These are phyloP conservation scores for Cyanistes caeruleus DNA, from an alignment of 2,113 vertebrate species.

Conservation along the genomic window DNA sequence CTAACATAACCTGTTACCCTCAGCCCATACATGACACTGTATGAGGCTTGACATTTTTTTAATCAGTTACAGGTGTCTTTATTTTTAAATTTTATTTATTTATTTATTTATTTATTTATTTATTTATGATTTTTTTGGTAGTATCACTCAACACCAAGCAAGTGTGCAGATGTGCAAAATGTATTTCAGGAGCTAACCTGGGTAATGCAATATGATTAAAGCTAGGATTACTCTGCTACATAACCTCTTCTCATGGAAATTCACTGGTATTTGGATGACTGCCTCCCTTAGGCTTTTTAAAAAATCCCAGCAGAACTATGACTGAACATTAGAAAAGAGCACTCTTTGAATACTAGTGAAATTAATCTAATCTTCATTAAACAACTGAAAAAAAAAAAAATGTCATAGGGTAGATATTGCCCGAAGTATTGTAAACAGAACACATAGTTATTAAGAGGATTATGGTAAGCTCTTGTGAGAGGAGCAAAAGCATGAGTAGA, in stretches of 20 bases:
- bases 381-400: background rate
- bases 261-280: background rate
- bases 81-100: background rate
- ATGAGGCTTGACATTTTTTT: background rate
- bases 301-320: background rate
- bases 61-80: background rate
- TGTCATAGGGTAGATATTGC: background rate
- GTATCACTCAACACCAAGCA: background rate
- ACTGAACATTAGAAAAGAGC: background rate
- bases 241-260: background rate
- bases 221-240: background rate
- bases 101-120: no score
- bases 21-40: accelerated
- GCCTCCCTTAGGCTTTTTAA: background rate
- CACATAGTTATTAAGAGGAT: conserved; percentile 28
- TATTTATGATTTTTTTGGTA: background rate
- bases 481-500: background rate
- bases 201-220: background rate
- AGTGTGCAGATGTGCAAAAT: background rate
- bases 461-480: conserved; percentile 11
- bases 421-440: conserved; percentile 32
- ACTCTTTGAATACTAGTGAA: conserved; percentile 13
- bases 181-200: background rate
- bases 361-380: conserved; percentile 37
- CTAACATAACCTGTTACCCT: background rate